Evolutionary conservation across 2,888 invertebrate genomes (phyloP), one percentile per base, ranked within the genome.

Genomic region (Germaria angustata): DNA sequence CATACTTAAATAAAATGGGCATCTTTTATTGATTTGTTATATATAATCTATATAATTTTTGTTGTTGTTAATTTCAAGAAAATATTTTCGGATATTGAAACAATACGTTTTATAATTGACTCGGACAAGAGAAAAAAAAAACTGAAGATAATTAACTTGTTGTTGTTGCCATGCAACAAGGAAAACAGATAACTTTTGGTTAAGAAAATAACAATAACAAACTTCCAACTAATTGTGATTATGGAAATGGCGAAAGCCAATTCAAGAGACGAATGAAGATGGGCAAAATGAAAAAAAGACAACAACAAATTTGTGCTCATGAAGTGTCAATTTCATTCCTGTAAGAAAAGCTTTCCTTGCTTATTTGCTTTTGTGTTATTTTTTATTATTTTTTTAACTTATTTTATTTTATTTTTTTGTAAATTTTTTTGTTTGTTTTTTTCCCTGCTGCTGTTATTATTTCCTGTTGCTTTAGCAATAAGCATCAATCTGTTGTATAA

Each of bases 391-490:
- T 49, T 46, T 53, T 28, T n/a, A 32, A 4, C 28, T 36, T 0
- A 44, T 73, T 2, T 51, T 36, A 15, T 75, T 75, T 41, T 51
- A 41, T n/a, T 71, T n/a, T 65, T 15, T 66, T 71, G 20, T 59
- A 49, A 15, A 57, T n/a, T 39, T 20, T 41, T 51, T 13, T 32
- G 44, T 7, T 57, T 39, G 15, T 59, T 44, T 24, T 39, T 39
- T 32, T 20, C 13, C n/a, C 1, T 24, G 49, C 15, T 59, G 24
- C 57, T 71, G 49, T 69, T 69, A 76, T 65, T 76, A 72, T 76
- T 79, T 82, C 79, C 82, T 79, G 79, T 82, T 82, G 82, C 82
- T 82, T 82, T 79, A 59, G 79, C 82, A 82, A 82, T 82, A 76
- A 82, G 57, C 75, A 79, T 76, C 82, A 82, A 76, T 82, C 79